Evolutionary conservation across 2,797 vertebrate genomes (phyloP).

Genomic region (Poeciliopsis infans): DNA sequence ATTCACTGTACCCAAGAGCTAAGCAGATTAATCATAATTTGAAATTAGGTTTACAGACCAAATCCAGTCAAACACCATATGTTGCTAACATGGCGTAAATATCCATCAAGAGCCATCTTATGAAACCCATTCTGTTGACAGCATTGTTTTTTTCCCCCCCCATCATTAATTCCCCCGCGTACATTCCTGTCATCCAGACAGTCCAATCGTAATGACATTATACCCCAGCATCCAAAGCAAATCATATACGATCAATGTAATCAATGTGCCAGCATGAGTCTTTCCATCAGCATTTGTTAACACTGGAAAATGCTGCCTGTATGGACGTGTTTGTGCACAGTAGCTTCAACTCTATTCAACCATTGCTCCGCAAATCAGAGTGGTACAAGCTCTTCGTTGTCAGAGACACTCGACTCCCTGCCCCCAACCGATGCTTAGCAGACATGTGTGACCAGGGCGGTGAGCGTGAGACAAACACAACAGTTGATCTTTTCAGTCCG

Average conservation of each 20-base stretch:
- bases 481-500: slow-evolving; percentile 35
- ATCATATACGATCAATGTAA: slow-evolving; percentile 71
- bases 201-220: slow-evolving; percentile 72
- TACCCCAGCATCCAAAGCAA: slow-evolving; percentile 65
- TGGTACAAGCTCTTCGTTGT: slow-evolving; percentile 23
- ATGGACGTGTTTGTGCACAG: slow-evolving; percentile 14
- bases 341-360: slow-evolving; percentile 26
- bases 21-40: slow-evolving; percentile 48
- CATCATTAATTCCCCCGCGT: slow-evolving; percentile 61
- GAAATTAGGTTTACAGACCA: slow-evolving; percentile 51
- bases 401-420: slow-evolving; percentile 28
- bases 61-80: slow-evolving; percentile 54
- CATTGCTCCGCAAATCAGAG: slow-evolving; percentile 35
- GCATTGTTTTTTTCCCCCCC: slow-evolving; percentile 52
- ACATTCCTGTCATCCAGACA: slow-evolving; percentile 68
- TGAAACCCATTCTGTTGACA: slow-evolving; percentile 63
- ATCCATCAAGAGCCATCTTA: slow-evolving; percentile 64
- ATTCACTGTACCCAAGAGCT: slow-evolving; percentile 23
- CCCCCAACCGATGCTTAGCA: slow-evolving; percentile 8
- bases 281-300: slow-evolving; percentile 71
- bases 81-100: slow-evolving; percentile 60
- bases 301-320: slow-evolving; percentile 55
- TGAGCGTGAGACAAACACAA: slow-evolving; percentile 38
- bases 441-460: slow-evolving; percentile 6
- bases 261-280: slow-evolving; percentile 73